Conservation (phyloP, 2,888 invertebrate species). For the Sthenelais limicola region DNA sequence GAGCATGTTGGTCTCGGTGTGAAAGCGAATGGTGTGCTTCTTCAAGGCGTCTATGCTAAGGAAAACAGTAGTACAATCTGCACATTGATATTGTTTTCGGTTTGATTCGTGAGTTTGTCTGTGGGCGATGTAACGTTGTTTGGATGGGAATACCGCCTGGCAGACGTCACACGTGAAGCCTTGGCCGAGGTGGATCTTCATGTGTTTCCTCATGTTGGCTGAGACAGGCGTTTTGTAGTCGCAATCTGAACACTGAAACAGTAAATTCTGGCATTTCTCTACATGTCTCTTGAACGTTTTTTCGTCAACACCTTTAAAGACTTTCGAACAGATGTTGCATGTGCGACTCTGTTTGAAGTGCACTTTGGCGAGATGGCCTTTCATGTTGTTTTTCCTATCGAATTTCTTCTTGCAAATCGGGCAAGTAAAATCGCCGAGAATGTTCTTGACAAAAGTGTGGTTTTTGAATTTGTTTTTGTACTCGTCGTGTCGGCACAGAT, state of each 20-base stretch:
- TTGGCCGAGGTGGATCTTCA: constrained; percentile 47
- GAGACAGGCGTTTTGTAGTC: constrained; percentile 45
- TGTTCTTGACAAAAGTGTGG: constrained; percentile 35
- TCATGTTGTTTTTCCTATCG: constrained; percentile 46
- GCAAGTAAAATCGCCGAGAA: constrained; percentile 45
- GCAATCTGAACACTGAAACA: constrained; percentile 42
- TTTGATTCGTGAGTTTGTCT: constrained; percentile 30
- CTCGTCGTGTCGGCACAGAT: constrained; percentile 44
- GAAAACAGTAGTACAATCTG: constrained; percentile 45
- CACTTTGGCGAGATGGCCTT: constrained; percentile 42
- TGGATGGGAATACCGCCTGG: constrained; percentile 43
- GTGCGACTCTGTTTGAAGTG: constrained; percentile 43
- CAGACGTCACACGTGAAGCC: constrained; percentile 47
- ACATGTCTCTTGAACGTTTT: constrained; percentile 47
- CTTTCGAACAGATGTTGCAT: constrained; percentile 43
- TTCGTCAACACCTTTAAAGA: constrained; percentile 37
- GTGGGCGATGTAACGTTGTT: constrained; percentile 40
- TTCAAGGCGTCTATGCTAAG: constrained; percentile 42
- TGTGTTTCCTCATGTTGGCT: constrained; percentile 44
- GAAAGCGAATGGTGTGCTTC: constrained; percentile 47
- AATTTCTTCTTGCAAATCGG: constrained; percentile 47
- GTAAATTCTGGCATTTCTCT: constrained; percentile 48
- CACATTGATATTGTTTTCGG: constrained; percentile 43
- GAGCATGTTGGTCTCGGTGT: constrained; percentile 9
- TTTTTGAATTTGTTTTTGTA: constrained; percentile 24